Percentiles rank a stretch among this genome's conserved stretches.
phyloP scores from a whole-genome alignment of 2,797 vertebrate genomes.

The Dendrocincla tyrannina region DNA sequence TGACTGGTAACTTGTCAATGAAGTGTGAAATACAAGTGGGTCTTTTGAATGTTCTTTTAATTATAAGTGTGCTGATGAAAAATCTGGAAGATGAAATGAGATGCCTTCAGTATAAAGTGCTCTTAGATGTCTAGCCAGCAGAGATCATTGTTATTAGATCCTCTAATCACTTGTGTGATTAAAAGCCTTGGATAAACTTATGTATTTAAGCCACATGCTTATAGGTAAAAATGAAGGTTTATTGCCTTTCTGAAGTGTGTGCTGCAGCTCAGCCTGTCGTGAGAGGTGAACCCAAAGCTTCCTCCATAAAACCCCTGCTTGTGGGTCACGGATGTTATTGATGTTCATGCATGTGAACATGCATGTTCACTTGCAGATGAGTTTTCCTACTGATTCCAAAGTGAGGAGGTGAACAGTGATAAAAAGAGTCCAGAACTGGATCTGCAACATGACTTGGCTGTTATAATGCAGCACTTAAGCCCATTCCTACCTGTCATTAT shows the following conservation, averaged over 20 bases:
- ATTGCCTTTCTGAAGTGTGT: neutral
- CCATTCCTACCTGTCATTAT: neutral
- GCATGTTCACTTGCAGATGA: neutral
- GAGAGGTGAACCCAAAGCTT: neutral
- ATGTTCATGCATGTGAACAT: neutral
- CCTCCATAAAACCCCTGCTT: neutral
- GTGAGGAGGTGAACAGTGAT: rapidly evolving
- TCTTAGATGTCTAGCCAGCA: neutral
- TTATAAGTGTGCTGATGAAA: neutral
- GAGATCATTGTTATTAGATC: neutral
- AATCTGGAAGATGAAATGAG: neutral
- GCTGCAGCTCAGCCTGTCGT: neutral
- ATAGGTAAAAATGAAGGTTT: neutral
- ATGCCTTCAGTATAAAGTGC: neutral
- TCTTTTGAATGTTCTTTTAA: neutral
- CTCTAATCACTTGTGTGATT: neutral
- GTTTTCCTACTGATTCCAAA: neutral
- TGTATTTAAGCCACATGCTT: neutral
- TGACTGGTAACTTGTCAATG: neutral
- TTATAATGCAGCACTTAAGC: neutral
- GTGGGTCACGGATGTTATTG: neutral
- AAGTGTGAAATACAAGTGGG: neutral
- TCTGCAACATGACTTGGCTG: neutral
- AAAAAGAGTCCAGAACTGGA: neutral
- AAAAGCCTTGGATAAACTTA: neutral